Base-by-base conservation (phyloP, 1,140 invertebrate species). In the Glomeris maerens region DNA sequence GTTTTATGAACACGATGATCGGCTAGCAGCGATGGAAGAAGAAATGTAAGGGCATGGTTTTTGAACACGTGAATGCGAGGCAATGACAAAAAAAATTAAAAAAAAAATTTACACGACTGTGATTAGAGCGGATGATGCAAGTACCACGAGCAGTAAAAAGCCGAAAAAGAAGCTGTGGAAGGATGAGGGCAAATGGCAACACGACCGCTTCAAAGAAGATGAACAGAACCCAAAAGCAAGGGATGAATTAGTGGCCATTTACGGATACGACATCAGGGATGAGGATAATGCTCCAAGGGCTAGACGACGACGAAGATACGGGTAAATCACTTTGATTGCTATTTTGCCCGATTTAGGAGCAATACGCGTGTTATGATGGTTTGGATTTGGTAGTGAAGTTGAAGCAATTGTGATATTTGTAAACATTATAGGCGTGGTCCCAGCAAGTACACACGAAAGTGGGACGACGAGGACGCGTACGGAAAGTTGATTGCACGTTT, bases 1-100 rank as follows among this genome's bases (percentile, higher is more conserved):
- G 2, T 96, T 96, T 67, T 97, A 95, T 62, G 91, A 97, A 60
- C 91, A 97, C 64, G 91, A 96, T 67, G 86, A 91, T 62, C 69
- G 88, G 56, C 85, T 81, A n/a, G 75, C 77, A 22, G 61, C 60
- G 20, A 80, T 82, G 21, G 80, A 83, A 55, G 66, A 21, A 4
- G 40, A 42, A 21, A 17, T 17, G n/a, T n/a, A n/a, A n/a, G n/a
- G n/a, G n/a, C n/a, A n/a, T n/a, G n/a, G n/a, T n/a, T n/a, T n/a
- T n/a, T n/a, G n/a, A n/a, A n/a, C n/a, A n/a, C n/a, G n/a, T n/a
- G n/a, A n/a, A n/a, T n/a, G n/a, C n/a, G n/a, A n/a, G n/a, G n/a
- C n/a, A n/a, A n/a, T n/a, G n/a, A n/a, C n/a, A n/a, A n/a, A n/a
- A n/a, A n/a, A n/a, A n/a, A n/a, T n/a, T n/a, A n/a, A n/a, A n/a